Evolutionary conservation across 2,797 vertebrate genomes (phyloP).

Genomic region (Pseudochirops corinnae): DNA sequence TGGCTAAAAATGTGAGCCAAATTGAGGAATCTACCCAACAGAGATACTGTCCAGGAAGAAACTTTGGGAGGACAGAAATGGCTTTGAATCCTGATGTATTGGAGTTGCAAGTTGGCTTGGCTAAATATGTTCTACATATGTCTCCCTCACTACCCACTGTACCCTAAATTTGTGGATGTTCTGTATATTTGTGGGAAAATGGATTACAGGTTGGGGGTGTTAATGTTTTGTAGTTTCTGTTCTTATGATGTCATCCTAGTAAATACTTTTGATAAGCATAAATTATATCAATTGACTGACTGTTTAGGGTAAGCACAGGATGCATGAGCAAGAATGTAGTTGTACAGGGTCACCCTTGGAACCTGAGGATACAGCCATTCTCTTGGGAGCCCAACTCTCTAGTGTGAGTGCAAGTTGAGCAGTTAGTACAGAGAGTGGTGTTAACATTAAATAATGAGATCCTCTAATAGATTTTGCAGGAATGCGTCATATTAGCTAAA

Average conservation of each 20-base stretch:
- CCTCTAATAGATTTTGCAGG: neutral
- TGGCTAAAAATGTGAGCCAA: neutral
- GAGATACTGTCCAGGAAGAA: neutral
- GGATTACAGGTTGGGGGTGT: neutral
- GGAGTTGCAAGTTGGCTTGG: neutral
- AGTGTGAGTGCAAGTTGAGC: neutral
- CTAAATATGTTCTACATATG: neutral
- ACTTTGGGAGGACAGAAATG: neutral
- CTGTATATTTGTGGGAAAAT: neutral
- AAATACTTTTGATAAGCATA: neutral
- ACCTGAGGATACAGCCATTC: neutral
- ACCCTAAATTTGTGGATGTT: neutral
- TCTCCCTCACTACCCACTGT: neutral
- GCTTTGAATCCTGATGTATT: neutral
- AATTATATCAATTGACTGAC: neutral
- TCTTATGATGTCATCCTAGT: neutral
- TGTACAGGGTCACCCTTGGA: neutral
- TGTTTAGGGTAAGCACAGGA: neutral
- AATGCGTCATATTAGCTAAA: neutral
- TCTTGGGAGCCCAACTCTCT: neutral
- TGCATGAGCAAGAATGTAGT: neutral
- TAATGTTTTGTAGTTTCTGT: neutral
- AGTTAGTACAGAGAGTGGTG: neutral
- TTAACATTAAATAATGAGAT: neutral
- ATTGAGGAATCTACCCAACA: neutral